phyloP scores from a whole-genome alignment of 2,113 vertebrate genomes.

The Sinocyclocheilus anshuiensis region DNA sequence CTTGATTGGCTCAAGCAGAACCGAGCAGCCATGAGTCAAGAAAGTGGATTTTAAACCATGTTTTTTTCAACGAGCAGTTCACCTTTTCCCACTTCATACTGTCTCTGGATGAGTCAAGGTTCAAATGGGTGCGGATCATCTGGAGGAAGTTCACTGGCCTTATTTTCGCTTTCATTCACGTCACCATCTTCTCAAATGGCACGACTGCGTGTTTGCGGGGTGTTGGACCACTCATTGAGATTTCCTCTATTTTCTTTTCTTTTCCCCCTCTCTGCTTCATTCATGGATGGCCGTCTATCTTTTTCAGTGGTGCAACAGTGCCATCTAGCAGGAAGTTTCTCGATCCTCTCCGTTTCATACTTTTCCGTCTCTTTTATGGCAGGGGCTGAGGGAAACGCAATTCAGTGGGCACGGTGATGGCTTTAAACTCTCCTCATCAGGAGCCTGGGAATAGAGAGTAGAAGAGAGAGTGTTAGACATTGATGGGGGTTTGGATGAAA shows the following conservation, averaged over 20 bases:
- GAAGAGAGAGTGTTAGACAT: conserved; percentile 64
- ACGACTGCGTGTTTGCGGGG: conserved; percentile 23
- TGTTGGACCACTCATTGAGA: conserved; percentile 40
- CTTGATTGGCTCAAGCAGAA: no score
- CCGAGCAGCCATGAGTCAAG: no score
- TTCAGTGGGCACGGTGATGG: conserved; percentile 72
- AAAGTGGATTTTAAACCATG: not conserved
- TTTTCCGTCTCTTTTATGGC: conserved; percentile 59
- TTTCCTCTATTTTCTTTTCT: conserved; percentile 34
- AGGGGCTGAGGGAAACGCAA: conserved; percentile 70
- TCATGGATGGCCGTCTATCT: not conserved
- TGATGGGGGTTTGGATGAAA: conserved; percentile 68
- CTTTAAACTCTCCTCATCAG: conserved; percentile 74
- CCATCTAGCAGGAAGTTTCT: conserved; percentile 71
- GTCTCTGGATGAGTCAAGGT: conserved; percentile 23
- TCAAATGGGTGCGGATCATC: not conserved
- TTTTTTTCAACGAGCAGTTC: not conserved
- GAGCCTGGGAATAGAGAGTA: conserved; percentile 70
- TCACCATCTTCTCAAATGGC: conserved; percentile 44
- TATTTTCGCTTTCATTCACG: conserved; percentile 34
- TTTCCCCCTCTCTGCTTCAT: conserved; percentile 5
- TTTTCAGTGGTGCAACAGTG: conserved; percentile 73
- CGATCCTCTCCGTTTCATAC: conserved; percentile 15
- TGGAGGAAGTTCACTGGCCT: conserved; percentile 5
- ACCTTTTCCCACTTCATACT: not conserved